These are phyloP conservation scores for Polypedilum vanderplanki DNA, from an alignment of 1,140 invertebrate genomes.

Conservation along the genomic window DNA sequence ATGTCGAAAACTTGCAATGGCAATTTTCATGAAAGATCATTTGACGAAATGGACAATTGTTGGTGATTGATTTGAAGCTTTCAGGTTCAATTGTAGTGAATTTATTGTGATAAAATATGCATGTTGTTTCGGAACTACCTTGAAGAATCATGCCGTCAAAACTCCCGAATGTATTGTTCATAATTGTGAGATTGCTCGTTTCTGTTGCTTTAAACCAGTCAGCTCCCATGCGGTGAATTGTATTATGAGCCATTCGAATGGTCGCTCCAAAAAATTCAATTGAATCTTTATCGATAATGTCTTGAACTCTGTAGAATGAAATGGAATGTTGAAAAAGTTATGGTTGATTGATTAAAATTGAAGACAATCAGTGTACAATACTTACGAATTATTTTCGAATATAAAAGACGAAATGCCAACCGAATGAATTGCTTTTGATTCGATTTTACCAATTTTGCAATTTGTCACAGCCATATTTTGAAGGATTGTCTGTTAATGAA, in stretches of 20 bases:
- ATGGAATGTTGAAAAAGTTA: background rate
- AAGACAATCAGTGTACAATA: background rate
- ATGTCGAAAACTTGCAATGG: slow-evolving; percentile 34
- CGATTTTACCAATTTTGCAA: slow-evolving; percentile 38
- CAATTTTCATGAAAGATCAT: slow-evolving; percentile 34
- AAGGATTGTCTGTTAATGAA: slow-evolving; percentile 35
- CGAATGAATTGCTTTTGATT: slow-evolving; percentile 39
- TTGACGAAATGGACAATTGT: slow-evolving; percentile 34
- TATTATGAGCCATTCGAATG: slow-evolving; percentile 35
- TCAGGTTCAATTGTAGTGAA: slow-evolving; percentile 34
- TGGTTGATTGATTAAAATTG: background rate
- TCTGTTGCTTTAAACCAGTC: slow-evolving; percentile 37
- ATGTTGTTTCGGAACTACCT: slow-evolving; percentile 25
- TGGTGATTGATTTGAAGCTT: slow-evolving; percentile 37
- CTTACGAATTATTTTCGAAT: slow-evolving; percentile 38
- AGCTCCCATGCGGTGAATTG: slow-evolving; percentile 33
- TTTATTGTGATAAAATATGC: slow-evolving; percentile 37
- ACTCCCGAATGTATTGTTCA: slow-evolving; percentile 36
- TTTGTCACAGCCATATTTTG: slow-evolving; percentile 37
- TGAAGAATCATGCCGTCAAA: slow-evolving; percentile 36
- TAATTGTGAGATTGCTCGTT: slow-evolving; percentile 34
- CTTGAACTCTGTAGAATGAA: slow-evolving; percentile 35
- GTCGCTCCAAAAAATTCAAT: slow-evolving; percentile 35
- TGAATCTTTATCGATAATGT: slow-evolving; percentile 36
- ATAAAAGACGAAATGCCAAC: slow-evolving; percentile 38